These are phyloP conservation scores for Cebus imitator DNA, from an alignment of 2,113 vertebrate genomes.

Conservation along the genomic window DNA sequence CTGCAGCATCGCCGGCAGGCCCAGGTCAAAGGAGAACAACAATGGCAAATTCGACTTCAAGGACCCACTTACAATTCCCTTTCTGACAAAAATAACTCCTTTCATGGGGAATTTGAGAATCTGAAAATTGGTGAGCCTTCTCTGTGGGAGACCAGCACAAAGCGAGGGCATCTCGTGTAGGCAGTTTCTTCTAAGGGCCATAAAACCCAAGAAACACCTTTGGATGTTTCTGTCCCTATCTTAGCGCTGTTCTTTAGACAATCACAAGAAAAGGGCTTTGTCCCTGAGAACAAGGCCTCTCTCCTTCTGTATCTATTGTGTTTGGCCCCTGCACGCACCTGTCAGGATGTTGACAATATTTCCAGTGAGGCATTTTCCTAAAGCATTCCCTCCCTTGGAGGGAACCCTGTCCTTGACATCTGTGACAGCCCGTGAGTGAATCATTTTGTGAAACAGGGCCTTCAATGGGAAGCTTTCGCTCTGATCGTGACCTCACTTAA, in stretches of 20 bases:
- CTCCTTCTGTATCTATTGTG: neutral
- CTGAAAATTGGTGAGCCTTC: neutral
- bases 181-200: neutral
- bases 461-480: neutral
- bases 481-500: neutral
- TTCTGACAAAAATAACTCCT: slow-evolving; percentile 74
- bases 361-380: neutral
- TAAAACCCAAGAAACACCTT: neutral
- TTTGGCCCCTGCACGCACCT: neutral
- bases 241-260: neutral
- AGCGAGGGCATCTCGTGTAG: neutral
- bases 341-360: neutral
- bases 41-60: slow-evolving; percentile 64
- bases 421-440: neutral
- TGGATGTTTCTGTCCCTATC: neutral
- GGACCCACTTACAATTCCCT: slow-evolving; percentile 48
- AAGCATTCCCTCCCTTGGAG: neutral
- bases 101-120: slow-evolving; percentile 53
- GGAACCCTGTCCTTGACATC: neutral
- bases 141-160: slow-evolving; percentile 4
- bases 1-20: neutral
- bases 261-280: slow-evolving; percentile 31
- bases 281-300: neutral
- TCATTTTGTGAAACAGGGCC: neutral
- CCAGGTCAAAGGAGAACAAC: slow-evolving; percentile 30